These are phyloP conservation scores for Campopleginae sp. DNA, from an alignment of 2,888 invertebrate genomes.

Conservation along the genomic window DNA sequence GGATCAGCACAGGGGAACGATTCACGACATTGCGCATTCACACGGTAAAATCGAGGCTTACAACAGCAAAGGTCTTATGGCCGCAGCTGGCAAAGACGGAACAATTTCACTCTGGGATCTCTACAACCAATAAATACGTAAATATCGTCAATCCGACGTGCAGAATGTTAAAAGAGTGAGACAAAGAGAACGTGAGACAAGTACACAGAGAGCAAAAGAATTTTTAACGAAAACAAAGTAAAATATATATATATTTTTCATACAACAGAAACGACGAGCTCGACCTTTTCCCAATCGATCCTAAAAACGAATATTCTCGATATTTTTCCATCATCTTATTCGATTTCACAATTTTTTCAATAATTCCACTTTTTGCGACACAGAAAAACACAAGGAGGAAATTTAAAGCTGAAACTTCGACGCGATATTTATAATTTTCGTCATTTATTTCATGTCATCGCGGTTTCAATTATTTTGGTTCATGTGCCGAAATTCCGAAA, in stretches of 20 bases:
- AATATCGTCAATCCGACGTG: background rate
- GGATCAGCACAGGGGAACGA: constrained; percentile 89
- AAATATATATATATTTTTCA: constrained; percentile 66
- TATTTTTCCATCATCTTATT: background rate
- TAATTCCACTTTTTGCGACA: background rate
- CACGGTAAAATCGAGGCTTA: constrained; percentile 87
- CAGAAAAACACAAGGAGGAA: background rate
- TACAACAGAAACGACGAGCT: constrained; percentile 57
- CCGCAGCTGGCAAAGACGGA: constrained; percentile 90
- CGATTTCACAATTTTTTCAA: background rate
- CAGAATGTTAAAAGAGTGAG: background rate
- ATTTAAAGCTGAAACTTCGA: background rate
- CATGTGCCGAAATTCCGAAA: background rate
- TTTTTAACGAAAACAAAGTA: constrained; percentile 47
- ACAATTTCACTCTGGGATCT: constrained; percentile 92
- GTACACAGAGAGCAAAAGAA: constrained; percentile 17
- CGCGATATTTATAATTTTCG: background rate
- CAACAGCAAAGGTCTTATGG: constrained; percentile 90
- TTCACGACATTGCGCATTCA: constrained; percentile 91
- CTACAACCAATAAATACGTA: constrained; percentile 86
- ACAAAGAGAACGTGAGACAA: background rate
- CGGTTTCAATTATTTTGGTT: background rate
- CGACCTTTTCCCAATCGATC: background rate
- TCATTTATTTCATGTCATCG: background rate
- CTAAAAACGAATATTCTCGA: background rate